Base-by-base conservation (phyloP, 2,113 vertebrate genomes). In the Nerophis ophidion region DNA sequence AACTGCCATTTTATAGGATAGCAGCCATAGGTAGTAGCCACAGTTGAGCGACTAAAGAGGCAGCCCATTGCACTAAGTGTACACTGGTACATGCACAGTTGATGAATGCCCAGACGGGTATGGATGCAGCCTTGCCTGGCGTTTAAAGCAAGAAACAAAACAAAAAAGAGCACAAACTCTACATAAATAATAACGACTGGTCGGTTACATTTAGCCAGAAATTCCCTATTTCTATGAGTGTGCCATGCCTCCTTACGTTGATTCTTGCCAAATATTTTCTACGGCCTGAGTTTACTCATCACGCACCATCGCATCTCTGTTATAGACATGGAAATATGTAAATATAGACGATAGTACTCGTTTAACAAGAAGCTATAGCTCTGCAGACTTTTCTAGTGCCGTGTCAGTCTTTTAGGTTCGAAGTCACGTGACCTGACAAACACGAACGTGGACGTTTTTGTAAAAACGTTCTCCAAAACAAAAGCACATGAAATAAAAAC, bases 1-100 rank as follows among this genome's bases (percentile, higher is more conserved):
- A 81, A 86, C 89, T 91, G 89, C 89, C 88, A 87, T 87, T 83
- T 86, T 81, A 66, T 89, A 91, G 89, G 89, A 91, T 87, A 90
- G 89, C 84, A 91, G 89, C 89, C 89, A 91, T 91, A 86, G 26
- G 40, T 73, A 79, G 74, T 34, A 79, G 74, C 79, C 65, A 64
- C 40, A 44, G 69, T 58, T 40, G 38, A 26, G 5, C 19, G 16
- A 53, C 33, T 53, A 65, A 46, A 40, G 34, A 74, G 73, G 81
- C 64, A 35, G 73, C 72, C 67, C 77, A 53, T 75, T 84, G 82
- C 84, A 84, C 81, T 82, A 80, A 76, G 60, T 56, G 71, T 73
- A 76, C 82, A 48, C 60, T 73, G 77, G 70, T 71, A 74, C 66
- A 63, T 68, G 79, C 79, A 75, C 81, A 78, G 52, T 57, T 56